Evolutionary conservation across 1,140 invertebrate genomes (phyloP), one percentile per base, ranked within the genome.

Genomic region (Diplogasteroides magnus): DNA sequence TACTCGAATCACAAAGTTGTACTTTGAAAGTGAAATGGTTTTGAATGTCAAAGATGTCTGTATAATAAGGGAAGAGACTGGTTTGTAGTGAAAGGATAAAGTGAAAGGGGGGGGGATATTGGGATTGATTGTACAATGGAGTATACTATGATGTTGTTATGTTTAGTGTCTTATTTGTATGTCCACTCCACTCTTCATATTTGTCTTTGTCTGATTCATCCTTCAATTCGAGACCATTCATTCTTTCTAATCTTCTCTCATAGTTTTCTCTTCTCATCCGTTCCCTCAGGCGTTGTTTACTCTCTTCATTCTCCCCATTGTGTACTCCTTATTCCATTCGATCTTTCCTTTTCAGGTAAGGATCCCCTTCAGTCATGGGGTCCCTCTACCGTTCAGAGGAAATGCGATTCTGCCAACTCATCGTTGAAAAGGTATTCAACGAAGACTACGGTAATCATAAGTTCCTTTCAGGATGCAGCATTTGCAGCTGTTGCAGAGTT

Each of bases 361-460:
- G 19, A 37, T 27, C 69, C 32, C 57, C 29, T 37, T 67, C 32
- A 29, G 80, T 71, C 31, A 86, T 86, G 85, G 83, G 83, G 29
- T 84, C 83, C 31, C 87, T 94, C 85, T 92, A 93, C 84, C 88
- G 91, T 58, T 92, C 90, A 84, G 91, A 94, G 83, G 88, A 91
- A 84, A 93, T 94, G 91, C 88, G 88, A 60, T 86, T 92, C 70
- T 91, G 91, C 86, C 91, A 93, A 85, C 87, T 93, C 82, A 92
- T 93, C 85, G 89, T 93, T 76, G 91, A 93, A 83, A 90, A 82
- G 62, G 37, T 48, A 48, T 48, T 11, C 37, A 19, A 19, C 19
- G 19, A 19, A 48, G 37, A 48, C 23, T 25, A 27, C 63, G 29
- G 57, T 64, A 31, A 27, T 56, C 90, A 63, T 19, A 6, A 11